phyloP scores from a whole-genome alignment of 2,113 vertebrate species.

The Calyptomena viridis region DNA sequence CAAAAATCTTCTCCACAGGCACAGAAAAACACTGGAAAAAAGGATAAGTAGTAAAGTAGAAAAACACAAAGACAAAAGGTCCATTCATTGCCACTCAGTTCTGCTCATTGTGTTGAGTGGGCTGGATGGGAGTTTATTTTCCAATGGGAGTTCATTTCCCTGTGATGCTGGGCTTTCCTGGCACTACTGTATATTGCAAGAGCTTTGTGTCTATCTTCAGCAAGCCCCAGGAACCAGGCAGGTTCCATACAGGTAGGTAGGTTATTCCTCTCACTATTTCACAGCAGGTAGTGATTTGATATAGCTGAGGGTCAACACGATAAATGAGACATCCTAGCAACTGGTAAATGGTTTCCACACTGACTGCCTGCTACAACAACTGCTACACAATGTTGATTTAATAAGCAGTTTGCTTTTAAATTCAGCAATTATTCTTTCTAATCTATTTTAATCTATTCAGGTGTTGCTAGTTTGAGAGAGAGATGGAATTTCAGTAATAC shows the following conservation, averaged over 20 bases:
- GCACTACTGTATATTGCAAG: background rate
- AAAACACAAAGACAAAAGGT: background rate
- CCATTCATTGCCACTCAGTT: background rate
- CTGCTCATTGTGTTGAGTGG: background rate
- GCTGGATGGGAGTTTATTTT: background rate
- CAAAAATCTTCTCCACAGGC: background rate
- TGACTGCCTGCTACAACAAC: constrained; percentile 8
- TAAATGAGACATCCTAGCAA: constrained; percentile 55
- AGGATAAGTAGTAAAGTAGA: background rate
- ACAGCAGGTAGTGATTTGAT: background rate
- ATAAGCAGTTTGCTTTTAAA: constrained; percentile 21
- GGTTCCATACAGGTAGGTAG: background rate
- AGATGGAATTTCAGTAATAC: background rate
- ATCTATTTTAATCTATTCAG: constrained; percentile 25
- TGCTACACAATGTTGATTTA: background rate
- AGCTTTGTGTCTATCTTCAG: background rate
- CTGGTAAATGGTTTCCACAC: constrained; percentile 28
- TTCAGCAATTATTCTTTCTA: background rate
- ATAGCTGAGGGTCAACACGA: background rate
- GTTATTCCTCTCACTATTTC: background rate
- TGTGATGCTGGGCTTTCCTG: background rate
- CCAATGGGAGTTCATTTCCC: background rate
- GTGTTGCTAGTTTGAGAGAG: background rate
- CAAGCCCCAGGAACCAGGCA: background rate
- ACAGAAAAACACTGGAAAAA: background rate